Conservation (phyloP, 2,888 invertebrate genomes). For the Heliconius ethilla region DNA sequence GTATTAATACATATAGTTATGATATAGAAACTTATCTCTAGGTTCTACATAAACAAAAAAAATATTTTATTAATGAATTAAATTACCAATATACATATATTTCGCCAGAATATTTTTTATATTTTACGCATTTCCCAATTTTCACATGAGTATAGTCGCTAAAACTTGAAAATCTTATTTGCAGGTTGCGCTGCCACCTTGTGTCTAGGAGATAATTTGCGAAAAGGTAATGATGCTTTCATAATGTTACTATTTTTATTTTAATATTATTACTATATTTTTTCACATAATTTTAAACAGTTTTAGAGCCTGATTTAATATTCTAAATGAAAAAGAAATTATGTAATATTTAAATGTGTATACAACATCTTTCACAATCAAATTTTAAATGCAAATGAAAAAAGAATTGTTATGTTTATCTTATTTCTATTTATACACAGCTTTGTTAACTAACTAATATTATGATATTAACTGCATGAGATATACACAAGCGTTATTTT, state of each 20-base stretch:
- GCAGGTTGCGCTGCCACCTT: conserved; percentile 72
- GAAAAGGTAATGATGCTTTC: conserved; percentile 64
- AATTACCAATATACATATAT: background rate
- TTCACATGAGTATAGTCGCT: background rate
- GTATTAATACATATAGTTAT: background rate
- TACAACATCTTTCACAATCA: too few relatives aligned
- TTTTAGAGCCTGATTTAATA: too few relatives aligned
- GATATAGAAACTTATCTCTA: background rate
- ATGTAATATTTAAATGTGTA: too few relatives aligned
- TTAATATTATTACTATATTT: too few relatives aligned
- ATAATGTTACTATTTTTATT: conserved; percentile 18
- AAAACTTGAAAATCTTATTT: conserved; percentile 66
- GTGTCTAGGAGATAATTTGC: conserved; percentile 72
- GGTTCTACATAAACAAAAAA: background rate
- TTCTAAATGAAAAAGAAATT: too few relatives aligned
- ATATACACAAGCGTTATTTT: background rate
- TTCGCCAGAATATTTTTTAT: background rate
- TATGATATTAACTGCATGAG: too few relatives aligned
- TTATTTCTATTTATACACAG: too few relatives aligned
- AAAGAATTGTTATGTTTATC: too few relatives aligned
- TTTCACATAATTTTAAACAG: too few relatives aligned
- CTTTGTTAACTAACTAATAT: too few relatives aligned
- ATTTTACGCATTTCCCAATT: background rate
- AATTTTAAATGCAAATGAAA: too few relatives aligned
- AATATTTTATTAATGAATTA: background rate